Conservation (phyloP, 2,888 invertebrate species). For the Agrypnus murinus region DNA sequence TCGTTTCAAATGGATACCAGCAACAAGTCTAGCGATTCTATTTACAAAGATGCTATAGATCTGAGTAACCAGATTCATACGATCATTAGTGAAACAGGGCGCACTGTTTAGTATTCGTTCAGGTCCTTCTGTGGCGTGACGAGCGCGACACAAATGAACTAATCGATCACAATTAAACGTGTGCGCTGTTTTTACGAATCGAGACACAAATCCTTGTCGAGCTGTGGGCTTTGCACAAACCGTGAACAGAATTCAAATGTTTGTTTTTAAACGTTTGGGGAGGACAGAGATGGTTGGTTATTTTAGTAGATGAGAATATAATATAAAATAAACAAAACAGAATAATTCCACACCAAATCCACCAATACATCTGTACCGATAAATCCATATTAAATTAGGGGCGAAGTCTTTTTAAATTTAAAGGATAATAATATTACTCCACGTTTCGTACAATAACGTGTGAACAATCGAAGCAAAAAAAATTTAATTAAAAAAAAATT, state of each 20-base stretch:
- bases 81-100: conserved; percentile 56
- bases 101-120: conserved; percentile 54
- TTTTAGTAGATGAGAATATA: too few species aligned
- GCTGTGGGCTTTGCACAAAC: conserved; percentile 39
- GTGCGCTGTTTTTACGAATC: conserved; percentile 56
- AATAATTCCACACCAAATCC: neutral
- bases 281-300: neutral
- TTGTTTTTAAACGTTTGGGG: conserved; percentile 28
- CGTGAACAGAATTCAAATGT: conserved; percentile 48
- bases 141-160: conserved; percentile 59
- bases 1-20: conserved; percentile 33
- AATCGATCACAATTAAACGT: conserved; percentile 64
- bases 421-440: too few species aligned
- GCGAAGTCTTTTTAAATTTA: too few species aligned
- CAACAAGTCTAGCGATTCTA: conserved; percentile 40
- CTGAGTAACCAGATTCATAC: conserved; percentile 42
- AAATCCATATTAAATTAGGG: too few species aligned
- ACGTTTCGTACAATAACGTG: too few species aligned
- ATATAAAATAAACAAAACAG: neutral
- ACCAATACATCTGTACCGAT: too few species aligned
- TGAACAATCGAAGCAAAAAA: too few species aligned
- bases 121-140: conserved; percentile 53
- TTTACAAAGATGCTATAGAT: conserved; percentile 43
- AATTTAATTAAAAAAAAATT: too few species aligned
- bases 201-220: conserved; percentile 53